A percentile compares a stretch with the other conserved stretches of the same genome.
Conservation (phyloP, 2,797 vertebrate genomes). For the Otus scops region DNA sequence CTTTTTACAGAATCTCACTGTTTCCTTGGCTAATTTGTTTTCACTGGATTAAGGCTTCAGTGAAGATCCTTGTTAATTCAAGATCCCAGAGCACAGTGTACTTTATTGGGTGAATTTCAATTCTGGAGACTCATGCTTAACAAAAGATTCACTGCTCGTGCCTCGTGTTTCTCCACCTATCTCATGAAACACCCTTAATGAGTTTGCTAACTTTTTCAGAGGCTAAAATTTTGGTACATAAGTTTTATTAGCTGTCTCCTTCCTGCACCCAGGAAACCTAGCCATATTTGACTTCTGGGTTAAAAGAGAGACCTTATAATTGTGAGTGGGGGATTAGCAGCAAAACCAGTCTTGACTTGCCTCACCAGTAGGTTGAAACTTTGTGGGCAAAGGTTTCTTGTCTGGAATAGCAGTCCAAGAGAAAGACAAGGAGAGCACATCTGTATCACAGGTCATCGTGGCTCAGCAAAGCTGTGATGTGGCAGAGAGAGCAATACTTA, state of each 20-base stretch:
- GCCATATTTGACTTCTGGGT: neutral
- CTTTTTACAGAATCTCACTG: neutral
- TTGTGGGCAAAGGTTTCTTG: neutral
- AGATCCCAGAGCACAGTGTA: neutral
- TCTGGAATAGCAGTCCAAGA: neutral
- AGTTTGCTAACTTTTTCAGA: neutral
- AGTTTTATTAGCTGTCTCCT: neutral
- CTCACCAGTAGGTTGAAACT: neutral
- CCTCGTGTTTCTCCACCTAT: neutral
- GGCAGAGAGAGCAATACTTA: conserved; percentile 66
- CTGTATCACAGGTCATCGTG: neutral
- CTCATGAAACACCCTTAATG: neutral
- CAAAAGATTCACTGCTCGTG: neutral
- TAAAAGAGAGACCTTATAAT: neutral
- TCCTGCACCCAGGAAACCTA: neutral
- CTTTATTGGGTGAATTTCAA: neutral
- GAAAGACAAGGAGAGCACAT: neutral
- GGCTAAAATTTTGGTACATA: neutral
- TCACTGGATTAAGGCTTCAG: neutral
- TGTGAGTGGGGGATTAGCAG: neutral
- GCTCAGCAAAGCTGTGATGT: neutral
- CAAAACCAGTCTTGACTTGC: neutral
- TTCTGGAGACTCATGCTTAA: neutral
- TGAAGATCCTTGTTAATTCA: neutral
- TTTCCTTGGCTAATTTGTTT: neutral